These are phyloP conservation scores for Polypterus bichir DNA, from an alignment of 2,113 vertebrate genomes.

Conservation along the genomic window DNA sequence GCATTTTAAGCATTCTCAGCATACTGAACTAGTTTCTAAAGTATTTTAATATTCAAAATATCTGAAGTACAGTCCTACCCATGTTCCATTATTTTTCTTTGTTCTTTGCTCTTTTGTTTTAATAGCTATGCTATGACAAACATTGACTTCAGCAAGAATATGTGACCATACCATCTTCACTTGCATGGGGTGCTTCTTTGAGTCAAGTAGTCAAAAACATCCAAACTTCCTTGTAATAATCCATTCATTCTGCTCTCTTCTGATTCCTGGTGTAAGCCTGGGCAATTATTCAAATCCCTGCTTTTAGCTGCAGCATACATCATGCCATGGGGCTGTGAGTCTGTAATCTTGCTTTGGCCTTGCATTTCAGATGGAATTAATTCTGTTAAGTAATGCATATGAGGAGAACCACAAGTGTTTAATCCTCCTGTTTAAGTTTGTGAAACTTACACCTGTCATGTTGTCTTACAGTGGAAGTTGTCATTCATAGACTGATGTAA, in stretches of 20 bases:
- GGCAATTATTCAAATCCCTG: slow-evolving; percentile 99
- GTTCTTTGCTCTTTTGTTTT: slow-evolving; percentile 29
- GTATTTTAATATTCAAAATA: slow-evolving; percentile 34
- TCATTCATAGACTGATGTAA: slow-evolving; percentile 50
- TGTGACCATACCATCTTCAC: slow-evolving; percentile 44
- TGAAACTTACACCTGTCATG: slow-evolving; percentile 97
- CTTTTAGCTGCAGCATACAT: slow-evolving; percentile 97
- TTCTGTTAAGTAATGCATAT: slow-evolving; percentile 97
- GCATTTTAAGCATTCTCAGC: slow-evolving; percentile 33
- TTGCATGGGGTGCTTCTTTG: slow-evolving; percentile 65
- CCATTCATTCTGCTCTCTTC: slow-evolving; percentile 95
- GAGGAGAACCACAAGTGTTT: slow-evolving; percentile 92
- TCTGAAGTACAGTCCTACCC: slow-evolving; percentile 31
- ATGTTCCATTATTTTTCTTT: slow-evolving; percentile 46
- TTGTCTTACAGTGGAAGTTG: slow-evolving; percentile 50
- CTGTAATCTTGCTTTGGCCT: slow-evolving; percentile 97
- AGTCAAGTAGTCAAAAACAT: slow-evolving; percentile 85
- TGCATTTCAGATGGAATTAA: slow-evolving; percentile 99
- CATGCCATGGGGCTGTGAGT: slow-evolving; percentile 90
- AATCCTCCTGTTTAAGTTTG: slow-evolving; percentile 94
- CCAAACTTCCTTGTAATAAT: slow-evolving; percentile 91
- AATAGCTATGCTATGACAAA: slow-evolving; percentile 44
- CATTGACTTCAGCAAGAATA: slow-evolving; percentile 39
- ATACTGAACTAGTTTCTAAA: slow-evolving; percentile 37
- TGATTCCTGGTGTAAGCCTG: slow-evolving; percentile 93